Evolutionary conservation across 2,888 invertebrate species (phyloP).

Genomic region (Chymomyza amoena): DNA sequence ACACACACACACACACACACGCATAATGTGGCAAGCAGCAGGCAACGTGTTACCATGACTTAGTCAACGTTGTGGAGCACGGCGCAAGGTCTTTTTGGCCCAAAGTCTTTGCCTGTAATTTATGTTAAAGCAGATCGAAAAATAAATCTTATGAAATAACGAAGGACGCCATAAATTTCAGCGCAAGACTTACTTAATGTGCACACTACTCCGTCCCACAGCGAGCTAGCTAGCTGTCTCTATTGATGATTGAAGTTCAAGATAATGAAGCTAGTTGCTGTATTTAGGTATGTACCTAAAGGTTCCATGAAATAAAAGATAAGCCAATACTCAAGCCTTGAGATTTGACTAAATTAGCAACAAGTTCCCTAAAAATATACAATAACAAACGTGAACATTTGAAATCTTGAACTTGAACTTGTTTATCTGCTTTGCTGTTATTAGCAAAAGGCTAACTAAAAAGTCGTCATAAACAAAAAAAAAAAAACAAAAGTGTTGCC

Average conservation of each 20-base stretch:
- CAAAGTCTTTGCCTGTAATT: conserved; percentile 41
- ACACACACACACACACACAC: not conserved
- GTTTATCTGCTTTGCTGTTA: not conserved
- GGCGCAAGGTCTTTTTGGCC: not conserved
- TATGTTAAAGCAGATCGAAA: conserved; percentile 62
- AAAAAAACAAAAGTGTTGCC: not conserved
- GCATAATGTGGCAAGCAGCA: not conserved
- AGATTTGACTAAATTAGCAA: no score
- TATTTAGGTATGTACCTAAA: not conserved
- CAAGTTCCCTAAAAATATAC: not conserved
- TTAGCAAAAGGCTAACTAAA: not conserved
- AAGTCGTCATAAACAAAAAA: not conserved
- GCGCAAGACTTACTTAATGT: conserved; percentile 39
- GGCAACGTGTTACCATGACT: not conserved
- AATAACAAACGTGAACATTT: not conserved
- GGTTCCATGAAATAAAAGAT: not conserved
- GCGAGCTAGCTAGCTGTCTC: not conserved
- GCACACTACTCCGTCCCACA: conserved; percentile 18
- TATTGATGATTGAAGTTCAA: not conserved
- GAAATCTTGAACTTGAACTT: not conserved
- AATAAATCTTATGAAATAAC: conserved; percentile 57
- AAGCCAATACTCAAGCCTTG: no score
- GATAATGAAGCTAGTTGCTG: not conserved
- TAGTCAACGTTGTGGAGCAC: not conserved
- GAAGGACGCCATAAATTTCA: conserved; percentile 55